Percentiles rank a stretch among this genome's conserved stretches.
phyloP scores from a whole-genome alignment of 2,888 invertebrate species.

The Drosophila subsilvestris region DNA sequence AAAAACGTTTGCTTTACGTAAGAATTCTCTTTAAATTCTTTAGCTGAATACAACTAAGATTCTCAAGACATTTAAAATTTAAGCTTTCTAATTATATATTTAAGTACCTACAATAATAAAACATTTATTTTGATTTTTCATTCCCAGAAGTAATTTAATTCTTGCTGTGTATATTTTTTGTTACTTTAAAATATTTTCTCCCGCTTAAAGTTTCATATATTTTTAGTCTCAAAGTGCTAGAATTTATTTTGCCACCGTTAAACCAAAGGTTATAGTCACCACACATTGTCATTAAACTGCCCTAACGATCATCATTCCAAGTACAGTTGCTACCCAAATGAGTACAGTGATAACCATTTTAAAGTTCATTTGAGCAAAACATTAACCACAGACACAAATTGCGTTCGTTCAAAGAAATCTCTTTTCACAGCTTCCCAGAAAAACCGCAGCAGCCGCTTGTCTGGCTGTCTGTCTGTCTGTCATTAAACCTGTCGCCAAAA shows the following conservation, averaged over 20 bases:
- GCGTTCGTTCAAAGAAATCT: slow-evolving; percentile 4
- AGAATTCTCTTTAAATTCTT: neutral
- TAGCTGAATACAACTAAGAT: too few relatives aligned
- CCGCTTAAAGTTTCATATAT: neutral
- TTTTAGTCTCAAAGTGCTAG: neutral
- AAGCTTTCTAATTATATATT: neutral
- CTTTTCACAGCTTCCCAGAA: slow-evolving; percentile 32
- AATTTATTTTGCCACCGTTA: neutral
- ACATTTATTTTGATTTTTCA: neutral
- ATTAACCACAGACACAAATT: neutral
- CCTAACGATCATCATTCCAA: neutral
- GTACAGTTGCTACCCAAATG: neutral
- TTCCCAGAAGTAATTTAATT: neutral
- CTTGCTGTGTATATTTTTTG: neutral
- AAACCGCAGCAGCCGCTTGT: slow-evolving; percentile 18
- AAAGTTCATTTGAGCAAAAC: neutral
- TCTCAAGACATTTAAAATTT: neutral
- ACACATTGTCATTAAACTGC: neutral
- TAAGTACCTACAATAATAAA: too few relatives aligned
- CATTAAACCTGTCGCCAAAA: slow-evolving; percentile 17
- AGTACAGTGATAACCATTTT: neutral
- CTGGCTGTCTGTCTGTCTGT: neutral
- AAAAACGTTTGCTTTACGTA: neutral
- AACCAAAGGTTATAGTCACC: neutral
- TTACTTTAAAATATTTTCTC: neutral